phyloP scores from a whole-genome alignment of 2,797 vertebrate species.

The Otus scops region DNA sequence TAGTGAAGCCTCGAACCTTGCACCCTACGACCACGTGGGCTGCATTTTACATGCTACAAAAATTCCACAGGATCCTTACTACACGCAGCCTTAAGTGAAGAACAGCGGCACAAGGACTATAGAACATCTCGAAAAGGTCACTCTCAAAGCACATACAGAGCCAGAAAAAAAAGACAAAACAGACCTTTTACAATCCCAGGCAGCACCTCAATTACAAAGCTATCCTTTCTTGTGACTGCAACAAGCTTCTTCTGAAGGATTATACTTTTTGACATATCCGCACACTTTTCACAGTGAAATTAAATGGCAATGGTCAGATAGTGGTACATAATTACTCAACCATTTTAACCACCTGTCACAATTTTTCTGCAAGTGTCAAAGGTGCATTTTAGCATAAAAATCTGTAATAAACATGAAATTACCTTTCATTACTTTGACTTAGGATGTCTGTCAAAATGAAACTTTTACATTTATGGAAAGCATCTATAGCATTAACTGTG shows the following conservation, averaged over 20 bases:
- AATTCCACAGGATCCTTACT: neutral
- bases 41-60: neutral
- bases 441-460: neutral
- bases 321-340: neutral
- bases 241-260: neutral
- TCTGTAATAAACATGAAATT: neutral
- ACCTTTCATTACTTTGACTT: neutral
- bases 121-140: neutral
- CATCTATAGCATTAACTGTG: neutral
- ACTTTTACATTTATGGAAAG: neutral
- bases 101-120: neutral
- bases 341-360: neutral
- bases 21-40: neutral
- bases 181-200: neutral
- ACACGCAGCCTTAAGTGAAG: neutral
- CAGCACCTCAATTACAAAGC: neutral
- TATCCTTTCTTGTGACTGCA: neutral
- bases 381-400: neutral
- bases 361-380: neutral
- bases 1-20: neutral
- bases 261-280: neutral
- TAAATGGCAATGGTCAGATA: neutral
- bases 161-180: neutral
- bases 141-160: neutral
- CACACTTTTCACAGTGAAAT: neutral